Percentiles rank a stretch among this genome's conserved stretches.
phyloP scores from a whole-genome alignment of 2,797 vertebrate genomes.

The Cossypha dichroa region DNA sequence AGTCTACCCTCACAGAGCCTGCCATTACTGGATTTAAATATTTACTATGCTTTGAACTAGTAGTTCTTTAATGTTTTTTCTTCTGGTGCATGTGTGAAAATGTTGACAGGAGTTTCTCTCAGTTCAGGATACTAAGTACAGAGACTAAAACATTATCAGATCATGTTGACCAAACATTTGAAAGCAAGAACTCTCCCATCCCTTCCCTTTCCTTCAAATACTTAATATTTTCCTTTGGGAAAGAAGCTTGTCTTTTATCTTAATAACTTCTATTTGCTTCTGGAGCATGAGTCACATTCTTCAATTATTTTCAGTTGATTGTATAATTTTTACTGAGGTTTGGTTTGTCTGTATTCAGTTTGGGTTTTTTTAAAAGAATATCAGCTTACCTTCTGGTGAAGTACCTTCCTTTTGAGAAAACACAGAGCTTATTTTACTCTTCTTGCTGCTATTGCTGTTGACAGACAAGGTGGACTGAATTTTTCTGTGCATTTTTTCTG shows the following conservation, averaged over 20 bases:
- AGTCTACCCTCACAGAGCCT: not conserved
- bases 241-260: conserved; percentile 56
- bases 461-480: conserved; percentile 94
- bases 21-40: not conserved
- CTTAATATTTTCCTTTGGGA: conserved; percentile 46
- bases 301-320: conserved; percentile 59
- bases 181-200: conserved; percentile 44
- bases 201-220: conserved; percentile 43
- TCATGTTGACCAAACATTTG: not conserved
- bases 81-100: not conserved
- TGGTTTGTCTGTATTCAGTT: not conserved
- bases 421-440: conserved; percentile 88
- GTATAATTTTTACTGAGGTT: conserved; percentile 35
- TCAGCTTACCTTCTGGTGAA: conserved; percentile 90
- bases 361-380: not conserved
- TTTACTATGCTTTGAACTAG: not conserved
- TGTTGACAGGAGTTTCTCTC: not conserved
- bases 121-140: not conserved
- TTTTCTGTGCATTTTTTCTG: conserved; percentile 93
- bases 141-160: not conserved
- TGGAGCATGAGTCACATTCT: conserved; percentile 26
- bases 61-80: not conserved
- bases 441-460: conserved; percentile 89
- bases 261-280: conserved; percentile 59
- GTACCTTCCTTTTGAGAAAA: conserved; percentile 88